Conservation (phyloP, 2,113 vertebrate genomes). For the Meriones unguiculatus region DNA sequence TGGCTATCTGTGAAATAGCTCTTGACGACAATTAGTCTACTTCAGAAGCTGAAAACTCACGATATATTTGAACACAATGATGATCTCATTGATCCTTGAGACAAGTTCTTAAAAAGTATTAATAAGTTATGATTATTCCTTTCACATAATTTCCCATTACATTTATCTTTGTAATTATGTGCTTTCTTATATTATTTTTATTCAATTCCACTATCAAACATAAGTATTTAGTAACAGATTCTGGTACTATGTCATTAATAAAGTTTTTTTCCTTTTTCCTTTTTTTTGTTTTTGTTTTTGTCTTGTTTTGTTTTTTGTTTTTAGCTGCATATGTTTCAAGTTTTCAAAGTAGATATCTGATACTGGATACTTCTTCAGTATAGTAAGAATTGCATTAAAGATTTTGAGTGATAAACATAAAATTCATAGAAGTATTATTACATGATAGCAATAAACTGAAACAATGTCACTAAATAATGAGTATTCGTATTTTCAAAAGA, state of each 20-base stretch:
- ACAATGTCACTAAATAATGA: not conserved
- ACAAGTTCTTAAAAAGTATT: not conserved
- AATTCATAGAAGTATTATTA: not conserved
- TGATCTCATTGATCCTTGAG: not conserved
- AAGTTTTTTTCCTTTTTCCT: not conserved
- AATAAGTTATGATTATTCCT: not conserved
- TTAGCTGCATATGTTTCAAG: not conserved
- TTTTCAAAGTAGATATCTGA: not conserved
- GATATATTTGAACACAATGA: not conserved
- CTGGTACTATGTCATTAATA: not conserved
- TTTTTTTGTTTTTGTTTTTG: not conserved
- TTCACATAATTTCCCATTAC: not conserved
- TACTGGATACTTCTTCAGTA: not conserved
- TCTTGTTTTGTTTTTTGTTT: too few relatives aligned
- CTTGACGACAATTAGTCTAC: not conserved
- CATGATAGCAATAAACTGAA: not conserved
- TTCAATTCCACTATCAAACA: not conserved
- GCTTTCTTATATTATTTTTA: not conserved
- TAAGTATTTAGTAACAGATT: not conserved
- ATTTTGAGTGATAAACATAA: not conserved
- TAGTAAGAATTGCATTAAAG: not conserved
- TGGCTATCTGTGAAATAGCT: not conserved
- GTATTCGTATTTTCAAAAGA: not conserved
- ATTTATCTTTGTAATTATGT: not conserved
- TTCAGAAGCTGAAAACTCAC: not conserved